These are phyloP conservation scores for Tachycineta bicolor DNA, from an alignment of 2,113 vertebrate species.

Conservation along the genomic window DNA sequence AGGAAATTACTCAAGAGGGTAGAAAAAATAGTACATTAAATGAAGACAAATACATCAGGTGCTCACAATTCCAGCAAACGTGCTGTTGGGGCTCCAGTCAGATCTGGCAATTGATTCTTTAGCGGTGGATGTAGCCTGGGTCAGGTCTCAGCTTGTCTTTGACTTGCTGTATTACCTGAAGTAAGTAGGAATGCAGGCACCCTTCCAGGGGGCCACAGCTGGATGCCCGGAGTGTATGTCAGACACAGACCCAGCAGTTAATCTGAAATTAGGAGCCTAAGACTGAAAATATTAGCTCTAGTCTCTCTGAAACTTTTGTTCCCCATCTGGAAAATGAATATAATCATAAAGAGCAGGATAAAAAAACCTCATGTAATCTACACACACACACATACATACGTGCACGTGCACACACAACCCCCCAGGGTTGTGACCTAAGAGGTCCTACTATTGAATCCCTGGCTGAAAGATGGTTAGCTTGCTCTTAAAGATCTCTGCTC, in stretches of 20 bases:
- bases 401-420: fast-evolving
- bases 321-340: background rate
- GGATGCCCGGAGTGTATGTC: background rate
- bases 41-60: slow-evolving; percentile 24
- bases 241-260: background rate
- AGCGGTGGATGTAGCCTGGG: no score
- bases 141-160: background rate
- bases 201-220: background rate
- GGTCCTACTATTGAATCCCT: background rate
- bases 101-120: background rate
- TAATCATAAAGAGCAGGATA: background rate
- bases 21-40: slow-evolving; percentile 28
- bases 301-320: background rate
- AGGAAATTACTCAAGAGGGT: slow-evolving; percentile 38
- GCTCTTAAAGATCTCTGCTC: background rate
- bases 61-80: background rate
- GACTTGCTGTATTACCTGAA: background rate
- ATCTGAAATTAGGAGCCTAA: background rate
- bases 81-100: background rate
- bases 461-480: background rate
- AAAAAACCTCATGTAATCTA: background rate
- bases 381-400: fast-evolving
- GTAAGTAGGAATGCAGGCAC: background rate
- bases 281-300: background rate
- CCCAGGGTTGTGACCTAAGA: background rate